Conservation (phyloP, 2,888 invertebrate genomes). For the Orchesellides sinensis region DNA sequence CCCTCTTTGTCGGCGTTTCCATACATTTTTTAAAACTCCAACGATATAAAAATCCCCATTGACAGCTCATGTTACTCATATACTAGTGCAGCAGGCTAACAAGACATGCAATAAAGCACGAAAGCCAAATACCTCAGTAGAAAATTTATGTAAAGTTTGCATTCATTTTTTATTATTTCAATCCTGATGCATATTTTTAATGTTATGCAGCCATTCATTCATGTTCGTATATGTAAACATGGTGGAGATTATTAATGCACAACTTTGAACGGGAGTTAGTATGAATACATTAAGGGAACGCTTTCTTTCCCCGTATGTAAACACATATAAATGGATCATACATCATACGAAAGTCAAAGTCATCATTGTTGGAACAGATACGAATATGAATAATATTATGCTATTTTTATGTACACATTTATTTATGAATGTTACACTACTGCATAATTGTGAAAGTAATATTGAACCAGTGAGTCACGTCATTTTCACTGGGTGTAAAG, state of each 20-base stretch:
- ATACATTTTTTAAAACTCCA: background rate
- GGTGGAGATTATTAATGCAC: background rate
- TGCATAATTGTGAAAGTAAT: too few relatives aligned
- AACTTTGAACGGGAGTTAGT: background rate
- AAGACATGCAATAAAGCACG: conserved; percentile 41
- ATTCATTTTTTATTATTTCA: background rate
- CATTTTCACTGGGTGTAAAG: too few relatives aligned
- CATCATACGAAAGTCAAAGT: too few relatives aligned
- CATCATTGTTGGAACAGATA: too few relatives aligned
- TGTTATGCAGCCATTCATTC: background rate
- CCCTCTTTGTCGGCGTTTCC: conserved; percentile 71
- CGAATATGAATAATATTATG: too few relatives aligned
- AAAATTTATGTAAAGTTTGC: conserved; percentile 25
- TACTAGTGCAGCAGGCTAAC: too few relatives aligned
- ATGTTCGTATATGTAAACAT: too few relatives aligned
- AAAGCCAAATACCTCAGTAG: too few relatives aligned
- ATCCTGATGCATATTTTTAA: conserved; percentile 6
- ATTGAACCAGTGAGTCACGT: too few relatives aligned
- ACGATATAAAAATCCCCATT: conserved; percentile 68
- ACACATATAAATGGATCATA: background rate
- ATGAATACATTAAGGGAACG: background rate
- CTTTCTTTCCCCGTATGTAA: too few relatives aligned
- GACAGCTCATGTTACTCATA: conserved; percentile 69
- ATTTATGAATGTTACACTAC: too few relatives aligned
- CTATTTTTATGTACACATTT: too few relatives aligned